Base-by-base conservation (phyloP, 2,113 vertebrate genomes). In the Oryzias javanicus region DNA sequence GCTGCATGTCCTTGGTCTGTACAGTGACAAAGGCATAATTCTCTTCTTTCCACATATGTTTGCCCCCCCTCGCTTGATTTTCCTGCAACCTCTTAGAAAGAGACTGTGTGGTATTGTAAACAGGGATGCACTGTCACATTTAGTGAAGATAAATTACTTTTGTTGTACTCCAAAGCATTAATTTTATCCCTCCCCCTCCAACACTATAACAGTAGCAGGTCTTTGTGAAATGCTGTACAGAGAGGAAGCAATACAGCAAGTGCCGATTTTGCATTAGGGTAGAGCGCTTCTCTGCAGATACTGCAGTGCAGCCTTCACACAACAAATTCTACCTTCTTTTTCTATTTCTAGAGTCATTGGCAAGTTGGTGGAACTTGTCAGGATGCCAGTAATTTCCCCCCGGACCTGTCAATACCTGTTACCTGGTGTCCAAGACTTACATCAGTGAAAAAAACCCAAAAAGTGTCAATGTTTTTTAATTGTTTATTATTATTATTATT, bases 291-390 rank as follows among this genome's bases (percentile, higher is more conserved):
- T 74, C 81, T 84, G 80, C 81, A 82, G 80, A 74, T 80, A 86
- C 86, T 86, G 86, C 86, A 90, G 74, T 90, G 88, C 84, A 88
- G 85, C 78, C 70, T 54, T 48, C 73, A 60, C 45, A 14, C 67
- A 55, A 79, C 67, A 59, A 65, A 67, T 62, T 68, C 60, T 57
- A 75, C 69, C 55, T 67, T 80, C 58, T 81, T 82, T 50, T 22
- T 74, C 72, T 86, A 76, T 83, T 88, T 85, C 70, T 76, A 50
- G 75, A 76, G 27, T 68, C 68, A 25, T 52, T 75, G 71, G 74
- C 70, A 68, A 65, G 60, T 80, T 70, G 74, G 59, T 76, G 79
- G 75, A 85, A 80, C 71, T 74, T 72, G 79, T 84, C 82, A 74
- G 84, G 67, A 60, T 81, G 76, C 70, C 82, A 81, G 74, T 72